Base-by-base conservation (phyloP, 2,888 invertebrate genomes). In the Leptinotarsa haldemani region DNA sequence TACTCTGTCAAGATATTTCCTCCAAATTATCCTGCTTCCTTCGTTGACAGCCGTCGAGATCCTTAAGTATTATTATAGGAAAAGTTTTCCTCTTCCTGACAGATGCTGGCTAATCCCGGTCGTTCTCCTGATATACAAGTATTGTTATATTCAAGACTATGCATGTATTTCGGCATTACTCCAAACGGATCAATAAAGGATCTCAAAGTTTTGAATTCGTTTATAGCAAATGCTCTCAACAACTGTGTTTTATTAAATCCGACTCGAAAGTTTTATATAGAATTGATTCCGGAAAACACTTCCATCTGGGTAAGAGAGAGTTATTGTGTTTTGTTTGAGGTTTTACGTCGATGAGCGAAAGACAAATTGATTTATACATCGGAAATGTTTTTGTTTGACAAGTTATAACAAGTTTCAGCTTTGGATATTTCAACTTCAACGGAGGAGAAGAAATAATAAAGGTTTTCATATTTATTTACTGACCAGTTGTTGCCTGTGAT, bases 31-130 rank as follows among this genome's bases (percentile, higher is more conserved):
- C 64, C 66, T 64, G 70, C 67, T 74, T 65, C 67, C 53, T 64
- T 63, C 70, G 67, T 74, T 74, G 70, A 74, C 74, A 74, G 70
- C 74, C 64, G 74, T 53, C 63, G 67, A 53, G 63, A 69, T 74
- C 71, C 72, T 71, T 58, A 69, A 71, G 66, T 69, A 72, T 72
- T 74, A 70, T 74, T 74, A 74, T 72, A 66, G 74, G 69, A 72
- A 66, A 74, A 74, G 74, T 74, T 74, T 65, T 65, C 74, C 74
- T 71, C 74, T 74, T 72, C 69, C 66, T 74, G 74, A 74, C 74
- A 74, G 71, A 71, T 72, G 74, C 69, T 72, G 74, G 74, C 68
- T 71, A 72, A 69, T 66, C 69, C 66, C 20, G 67, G 69, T 69
- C 71, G 74, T 74, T 74, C 65, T 69, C 69, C 65, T 74, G 74